Conservation (phyloP, 1,140 invertebrate genomes). For the Ectropis grisescens region DNA sequence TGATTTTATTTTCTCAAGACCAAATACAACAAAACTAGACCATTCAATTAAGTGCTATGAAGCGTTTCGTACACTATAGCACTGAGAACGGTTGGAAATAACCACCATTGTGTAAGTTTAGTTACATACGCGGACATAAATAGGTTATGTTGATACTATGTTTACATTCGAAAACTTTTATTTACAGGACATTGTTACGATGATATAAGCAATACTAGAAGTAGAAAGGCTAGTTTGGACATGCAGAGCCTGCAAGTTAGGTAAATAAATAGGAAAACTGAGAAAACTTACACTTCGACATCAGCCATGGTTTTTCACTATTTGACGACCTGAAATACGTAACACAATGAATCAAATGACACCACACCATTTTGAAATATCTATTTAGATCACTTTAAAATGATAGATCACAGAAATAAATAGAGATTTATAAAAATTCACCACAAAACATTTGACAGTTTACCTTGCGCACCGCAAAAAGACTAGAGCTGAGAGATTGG, state of each 20-base stretch:
- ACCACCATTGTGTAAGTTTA: too few relatives aligned
- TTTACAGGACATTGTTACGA: not conserved
- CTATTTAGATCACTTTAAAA: constrained; percentile 13
- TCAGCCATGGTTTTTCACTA: constrained; percentile 54
- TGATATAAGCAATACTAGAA: too few relatives aligned
- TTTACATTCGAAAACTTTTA: constrained; percentile 13
- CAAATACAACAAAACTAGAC: too few relatives aligned
- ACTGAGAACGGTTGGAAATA: too few relatives aligned
- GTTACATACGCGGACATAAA: too few relatives aligned
- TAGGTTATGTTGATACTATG: constrained; percentile 60
- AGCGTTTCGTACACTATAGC: too few relatives aligned
- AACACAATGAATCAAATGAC: constrained; percentile 29
- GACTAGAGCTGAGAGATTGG: constrained; percentile 34
- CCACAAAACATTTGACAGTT: constrained; percentile 50
- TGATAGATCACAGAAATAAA: constrained; percentile 41
- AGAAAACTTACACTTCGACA: constrained; percentile 57
- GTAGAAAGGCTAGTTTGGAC: too few relatives aligned
- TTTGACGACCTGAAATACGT: constrained; percentile 54
- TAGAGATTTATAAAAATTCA: constrained; percentile 39
- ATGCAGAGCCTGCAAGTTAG: too few relatives aligned
- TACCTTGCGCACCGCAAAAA: constrained; percentile 66
- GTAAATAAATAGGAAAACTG: constrained; percentile 17
- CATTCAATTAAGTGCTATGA: too few relatives aligned
- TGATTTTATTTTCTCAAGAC: too few relatives aligned
- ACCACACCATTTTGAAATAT: constrained; percentile 16